Evolutionary conservation across 2,797 vertebrate species (phyloP), one percentile per base, ranked within the genome.

Genomic region (Amblyraja radiata): DNA sequence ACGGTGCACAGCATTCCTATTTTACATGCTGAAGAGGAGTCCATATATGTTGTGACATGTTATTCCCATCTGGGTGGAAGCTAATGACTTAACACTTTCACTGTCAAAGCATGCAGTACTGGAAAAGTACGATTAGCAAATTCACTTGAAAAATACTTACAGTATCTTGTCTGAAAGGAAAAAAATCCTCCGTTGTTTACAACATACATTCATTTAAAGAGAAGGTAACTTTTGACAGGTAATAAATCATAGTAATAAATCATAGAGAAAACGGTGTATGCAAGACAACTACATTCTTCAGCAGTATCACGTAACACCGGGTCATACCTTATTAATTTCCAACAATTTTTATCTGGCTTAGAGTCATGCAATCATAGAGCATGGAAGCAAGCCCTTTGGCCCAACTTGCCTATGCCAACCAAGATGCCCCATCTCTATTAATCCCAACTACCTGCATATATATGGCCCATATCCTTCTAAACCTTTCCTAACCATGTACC

Each of bases 41-140:
- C 36, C 46, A 92, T 71, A 92, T 76, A n/a, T 1, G 39, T 58
- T 92, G 11, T 46, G 73, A 76, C 71, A 92, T 76, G 90, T 74
- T 76, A 92, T 46, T 74, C 46, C 90, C 46, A 73, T 6, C 39
- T 76, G 71, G 39, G 73, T 0, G 25, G 39, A 92, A 76, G 71
- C 71, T 8, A 92, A 76, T 73, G 10, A 76, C 54, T 92, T 76
- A 92, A 92, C 71, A 68, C 21, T 76, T 68, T 92, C 90, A 92
- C 21, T 76, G 32, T 11, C 36, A 16, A 90, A 65, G 14, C 28
- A 74, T 58, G 39, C 58, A 10, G n/a, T 54, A 68, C 68, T 92
- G 71, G 68, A 46, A 76, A 76, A 54, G 23, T 46, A 92, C 14
- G 16, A 46, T 28, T 74, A 14, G 68, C 73, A 54, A 76, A 92